Percentiles rank a stretch among this genome's conserved stretches.
Evolutionary conservation across 2,113 vertebrate genomes (phyloP).

Genomic region (Todiramphus saurophagus): DNA sequence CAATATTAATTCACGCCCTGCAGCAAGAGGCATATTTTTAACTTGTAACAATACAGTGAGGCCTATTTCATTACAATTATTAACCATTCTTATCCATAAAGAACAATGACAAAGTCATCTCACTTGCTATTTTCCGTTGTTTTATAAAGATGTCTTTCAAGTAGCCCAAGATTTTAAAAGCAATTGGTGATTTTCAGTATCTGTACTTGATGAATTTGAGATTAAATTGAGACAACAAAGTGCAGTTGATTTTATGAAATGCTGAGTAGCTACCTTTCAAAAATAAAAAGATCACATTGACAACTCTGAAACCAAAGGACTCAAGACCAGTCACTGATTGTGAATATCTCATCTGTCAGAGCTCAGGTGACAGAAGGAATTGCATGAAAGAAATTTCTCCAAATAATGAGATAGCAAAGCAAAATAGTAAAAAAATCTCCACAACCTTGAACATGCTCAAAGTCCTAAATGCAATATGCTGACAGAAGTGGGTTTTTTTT

Average conservation of each 20-base stretch:
- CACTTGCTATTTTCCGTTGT: background rate
- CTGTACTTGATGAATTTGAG: background rate
- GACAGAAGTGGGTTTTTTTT: background rate
- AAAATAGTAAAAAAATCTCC: background rate
- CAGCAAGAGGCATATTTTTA: background rate
- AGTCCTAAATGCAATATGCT: background rate
- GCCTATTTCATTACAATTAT: background rate
- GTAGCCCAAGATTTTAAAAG: background rate
- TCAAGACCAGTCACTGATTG: background rate
- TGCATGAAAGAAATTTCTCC: background rate
- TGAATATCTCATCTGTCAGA: background rate
- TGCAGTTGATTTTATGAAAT: background rate
- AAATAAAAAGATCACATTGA: background rate
- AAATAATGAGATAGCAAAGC: background rate
- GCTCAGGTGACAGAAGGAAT: background rate
- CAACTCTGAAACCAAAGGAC: background rate
- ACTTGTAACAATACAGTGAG: background rate
- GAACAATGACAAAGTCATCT: background rate
- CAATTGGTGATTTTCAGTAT: background rate
- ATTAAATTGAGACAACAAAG: background rate
- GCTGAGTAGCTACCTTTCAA: background rate
- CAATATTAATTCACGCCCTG: slow-evolving; percentile 25
- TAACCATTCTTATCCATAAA: background rate
- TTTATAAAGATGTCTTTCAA: background rate
- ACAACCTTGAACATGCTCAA: background rate